Evolutionary conservation across 2,888 invertebrate genomes (phyloP).

Genomic region (Lucinisca nassula): DNA sequence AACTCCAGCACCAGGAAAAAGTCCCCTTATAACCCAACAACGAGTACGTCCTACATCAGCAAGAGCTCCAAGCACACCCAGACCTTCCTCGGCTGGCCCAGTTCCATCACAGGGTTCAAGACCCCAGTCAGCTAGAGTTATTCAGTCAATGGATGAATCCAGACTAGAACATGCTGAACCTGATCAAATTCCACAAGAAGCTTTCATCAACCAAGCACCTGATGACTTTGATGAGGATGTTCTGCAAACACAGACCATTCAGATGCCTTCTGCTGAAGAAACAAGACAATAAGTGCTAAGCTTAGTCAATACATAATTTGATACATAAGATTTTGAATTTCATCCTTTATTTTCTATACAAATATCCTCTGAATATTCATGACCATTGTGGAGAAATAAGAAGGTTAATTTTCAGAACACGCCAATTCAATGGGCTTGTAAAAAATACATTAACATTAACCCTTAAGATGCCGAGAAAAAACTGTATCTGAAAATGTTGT

Average conservation of each 20-base stretch:
- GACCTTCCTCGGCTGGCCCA: constrained; percentile 56
- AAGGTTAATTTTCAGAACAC: no score
- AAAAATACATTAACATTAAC: background rate
- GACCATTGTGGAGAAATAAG: no score
- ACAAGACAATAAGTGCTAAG: background rate
- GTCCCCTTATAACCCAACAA: constrained; percentile 41
- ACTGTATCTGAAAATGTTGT: no score
- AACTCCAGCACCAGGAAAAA: background rate
- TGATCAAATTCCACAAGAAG: background rate
- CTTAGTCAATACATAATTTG: background rate
- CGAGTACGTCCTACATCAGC: constrained; percentile 62
- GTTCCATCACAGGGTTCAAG: constrained; percentile 50
- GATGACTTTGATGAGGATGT: background rate
- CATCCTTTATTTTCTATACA: no score
- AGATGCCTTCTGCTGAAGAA: background rate
- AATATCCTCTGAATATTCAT: no score
- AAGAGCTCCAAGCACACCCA: constrained; percentile 58
- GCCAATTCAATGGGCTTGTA: no score
- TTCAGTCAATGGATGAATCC: background rate
- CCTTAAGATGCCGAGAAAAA: background rate
- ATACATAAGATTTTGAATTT: no score
- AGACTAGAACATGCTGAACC: background rate
- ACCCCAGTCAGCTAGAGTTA: constrained; percentile 57
- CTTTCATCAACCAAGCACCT: constrained; percentile 10
- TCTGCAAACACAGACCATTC: background rate